Base-by-base conservation (phyloP, 2,888 invertebrate species). In the Eustalomyia histrio region DNA sequence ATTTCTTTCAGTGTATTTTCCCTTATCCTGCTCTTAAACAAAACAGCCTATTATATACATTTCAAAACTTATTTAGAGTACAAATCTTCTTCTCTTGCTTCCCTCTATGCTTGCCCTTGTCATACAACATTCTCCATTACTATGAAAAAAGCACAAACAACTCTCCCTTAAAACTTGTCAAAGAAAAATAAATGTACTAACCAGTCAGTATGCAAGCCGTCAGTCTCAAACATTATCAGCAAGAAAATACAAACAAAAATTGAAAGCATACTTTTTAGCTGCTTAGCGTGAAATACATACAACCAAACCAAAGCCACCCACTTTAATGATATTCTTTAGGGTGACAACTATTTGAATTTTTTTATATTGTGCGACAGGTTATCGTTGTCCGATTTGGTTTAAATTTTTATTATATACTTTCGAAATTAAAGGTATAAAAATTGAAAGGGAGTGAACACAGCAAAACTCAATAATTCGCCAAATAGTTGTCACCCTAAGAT, bases 211-310 rank as follows among this genome's bases (percentile, higher is more conserved):
- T 78, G 64, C 64, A 78, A 60, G 58, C 65, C 16, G 52, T 18
- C 24, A 39, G 39, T 12, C 10, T 64, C 12, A 35, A 29, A 14
- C 55, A 76, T 39, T 64, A 61, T 33, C 47, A 55, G n/a, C 5
- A n/a, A n/a, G 43, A 18, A 10, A 16, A 24, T 12, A 29, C 14
- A 53, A 39, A n/a, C 4, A n/a, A 76, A 64, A 50, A 16, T 74
- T 33, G 63, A 61, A 29, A 80, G 73, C 76, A 80, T 76, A 80
- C 73, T 80, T 76, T 69, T 65, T 29, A 29, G 76, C 55, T 60
- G 58, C 18, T 29, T 50, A 68, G 17, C 29, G 12, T 16, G 18
- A n/a, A 50, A 29, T 29, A 29, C 7, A 29, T 29, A 29, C 7
- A 29, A 29, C 18, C 67, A 8, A 65, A 33, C 72, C 64, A 67